Percentiles rank a stretch among this genome's conserved stretches.
phyloP scores from a whole-genome alignment of 2,113 vertebrate species.

The Malurus melanocephalus region DNA sequence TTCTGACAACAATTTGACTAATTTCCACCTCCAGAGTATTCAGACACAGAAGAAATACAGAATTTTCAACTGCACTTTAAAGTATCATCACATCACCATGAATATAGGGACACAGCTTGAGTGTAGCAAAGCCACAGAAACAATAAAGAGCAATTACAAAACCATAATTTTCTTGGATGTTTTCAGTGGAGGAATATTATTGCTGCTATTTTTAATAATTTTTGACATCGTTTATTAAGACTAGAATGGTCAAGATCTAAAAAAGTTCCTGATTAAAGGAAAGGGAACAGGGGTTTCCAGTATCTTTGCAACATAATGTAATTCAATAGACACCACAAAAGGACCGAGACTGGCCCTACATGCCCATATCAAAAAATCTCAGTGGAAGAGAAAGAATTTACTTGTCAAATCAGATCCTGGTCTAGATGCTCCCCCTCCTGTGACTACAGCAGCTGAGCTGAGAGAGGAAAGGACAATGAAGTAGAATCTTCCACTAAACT shows the following conservation, averaged over 20 bases:
- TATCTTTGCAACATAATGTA: neutral
- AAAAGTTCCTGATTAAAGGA: neutral
- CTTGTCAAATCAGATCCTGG: neutral
- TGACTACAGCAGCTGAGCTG: neutral
- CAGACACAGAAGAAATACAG: neutral
- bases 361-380: neutral
- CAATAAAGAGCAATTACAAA: neutral
- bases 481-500: neutral
- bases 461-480: neutral
- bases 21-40: neutral
- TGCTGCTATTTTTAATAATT: neutral
- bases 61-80: neutral
- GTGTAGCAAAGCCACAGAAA: neutral
- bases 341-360: accelerated
- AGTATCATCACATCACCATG: neutral
- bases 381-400: neutral
- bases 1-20: neutral
- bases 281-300: neutral
- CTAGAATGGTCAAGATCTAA: neutral
- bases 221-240: neutral
- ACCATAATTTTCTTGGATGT: neutral
- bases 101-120: neutral
- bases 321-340: neutral
- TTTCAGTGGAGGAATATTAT: neutral
- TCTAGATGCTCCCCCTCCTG: neutral